Evolutionary conservation across 1,140 invertebrate species (phyloP).

Genomic region (Nautilus pompilius): DNA sequence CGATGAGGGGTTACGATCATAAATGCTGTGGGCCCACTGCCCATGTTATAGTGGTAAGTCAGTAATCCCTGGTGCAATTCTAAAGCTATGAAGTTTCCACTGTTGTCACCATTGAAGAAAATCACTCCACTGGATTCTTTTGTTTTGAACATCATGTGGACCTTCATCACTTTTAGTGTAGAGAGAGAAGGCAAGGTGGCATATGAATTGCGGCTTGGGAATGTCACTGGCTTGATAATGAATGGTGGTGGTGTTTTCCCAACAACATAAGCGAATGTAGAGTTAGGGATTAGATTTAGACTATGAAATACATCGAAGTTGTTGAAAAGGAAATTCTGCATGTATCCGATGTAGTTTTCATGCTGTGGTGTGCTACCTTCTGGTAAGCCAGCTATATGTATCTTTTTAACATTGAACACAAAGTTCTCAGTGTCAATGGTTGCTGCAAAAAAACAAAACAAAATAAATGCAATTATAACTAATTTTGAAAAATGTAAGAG

Average conservation of each 20-base stretch:
- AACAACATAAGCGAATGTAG: neutral
- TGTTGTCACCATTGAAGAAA: constrained; percentile 88
- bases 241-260: constrained; percentile 14
- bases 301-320: constrained; percentile 26
- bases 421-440: constrained; percentile 25
- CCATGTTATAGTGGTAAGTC: constrained; percentile 84
- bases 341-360: constrained; percentile 33
- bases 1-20: constrained; percentile 60
- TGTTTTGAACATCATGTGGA: constrained; percentile 49
- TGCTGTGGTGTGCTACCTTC: constrained; percentile 7
- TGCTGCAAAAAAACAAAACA: constrained; percentile 15
- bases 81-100: constrained; percentile 88
- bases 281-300: constrained; percentile 1
- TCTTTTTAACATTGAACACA: constrained; percentile 18
- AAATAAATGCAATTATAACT: neutral
- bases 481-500: too few species aligned
- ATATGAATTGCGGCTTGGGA: constrained; percentile 25
- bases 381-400: constrained; percentile 22
- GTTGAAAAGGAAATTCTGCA: constrained; percentile 39
- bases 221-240: constrained; percentile 35
- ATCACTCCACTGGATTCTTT: constrained; percentile 75
- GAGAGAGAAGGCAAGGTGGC: constrained; percentile 28
- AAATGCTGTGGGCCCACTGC: constrained; percentile 60
- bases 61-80: constrained; percentile 74
- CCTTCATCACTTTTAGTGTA: constrained; percentile 15